Base-by-base conservation (phyloP, 92 coral and sea anemone species). In the Chrysogorgia sp. region DNA sequence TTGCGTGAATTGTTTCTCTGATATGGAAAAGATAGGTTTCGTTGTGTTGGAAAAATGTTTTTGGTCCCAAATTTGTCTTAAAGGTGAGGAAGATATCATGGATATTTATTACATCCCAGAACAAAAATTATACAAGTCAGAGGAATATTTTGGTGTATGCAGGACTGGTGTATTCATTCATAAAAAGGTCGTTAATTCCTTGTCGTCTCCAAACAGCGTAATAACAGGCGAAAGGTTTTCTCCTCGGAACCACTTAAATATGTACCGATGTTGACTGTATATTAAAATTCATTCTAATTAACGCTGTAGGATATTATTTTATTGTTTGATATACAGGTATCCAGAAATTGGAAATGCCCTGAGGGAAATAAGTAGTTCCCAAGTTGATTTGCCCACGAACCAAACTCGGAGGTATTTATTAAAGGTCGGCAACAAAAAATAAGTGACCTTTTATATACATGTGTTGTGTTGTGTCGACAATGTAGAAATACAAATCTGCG, bases 111-210 rank as follows among this genome's bases (percentile, higher is more conserved):
- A 93, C 65, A 89, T 93, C 33, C 86, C 81, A 60, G 98, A 93
- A 61, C 87, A 67, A 61, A 89, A 93, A 69, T 82, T 93, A 10
- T 93, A 80, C 65, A 88, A 83, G 12, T 58, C 86, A 23, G 65
- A 84, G 34, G 83, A 87, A 37, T 92, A 91, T 43, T 45, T 69
- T 47, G 19, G 40, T 14, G 88, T 84, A 58, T 93, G 98, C 67
- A 69, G 76, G 31, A 87, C 93, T 8, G 98, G 94, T 56, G 98
- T 93, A 34, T 91, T 93, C 45, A 84, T 93, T 67, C 94, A 91
- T 56, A 93, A 89, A 76, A 91, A 83, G 70, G 63, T 2, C 2
- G 4, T 57, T 23, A 13, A 3, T 1, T 23, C 31, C 17, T 2
- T 2, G 7, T n/a, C 2, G 2, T 7, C 14, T 47, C 2, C 14